Base-by-base conservation (phyloP, 2,888 invertebrate species). In the Catocala fraxini region DNA sequence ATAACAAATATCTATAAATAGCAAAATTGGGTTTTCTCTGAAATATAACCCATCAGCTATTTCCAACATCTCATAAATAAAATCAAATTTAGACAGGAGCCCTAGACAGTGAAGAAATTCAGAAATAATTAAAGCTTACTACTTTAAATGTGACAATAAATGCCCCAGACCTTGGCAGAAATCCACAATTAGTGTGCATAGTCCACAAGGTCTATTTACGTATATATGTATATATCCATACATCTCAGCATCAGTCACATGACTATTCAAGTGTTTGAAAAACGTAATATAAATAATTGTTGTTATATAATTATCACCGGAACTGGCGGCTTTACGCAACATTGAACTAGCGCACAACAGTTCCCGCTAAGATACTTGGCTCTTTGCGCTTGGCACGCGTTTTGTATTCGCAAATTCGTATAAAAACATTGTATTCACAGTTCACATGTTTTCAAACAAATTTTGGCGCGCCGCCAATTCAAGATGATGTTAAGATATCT, bases 131-230 rank as follows among this genome's bases (percentile, higher is more conserved):
- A 56, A 13, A 65, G 53, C 63, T 65, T 63, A 76, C 73, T 71
- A 79, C 63, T 71, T 70, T 75, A 79, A 79, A 86, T 77, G 56
- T 86, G 85, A 88, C 87, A 90, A 86, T 85, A 86, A 87, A 88
- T 72, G 85, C 59, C 89, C 88, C 84, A 89, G 90, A 92, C 92
- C 90, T 93, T 93, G 92, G 92, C 92, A 94, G 85, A 82, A 86
- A 88, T 90, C 92, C 91, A 92, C 88, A 88, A 89, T 87, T 87
- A 89, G 76, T 78, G 68, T 70, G 63, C 77, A 80, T 71, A 70
- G 72, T 73, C 68, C 70, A 81, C 80, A 81, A 82, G 70, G 77
- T 86, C 80, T 87, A 81, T 83, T 83, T 82, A 80, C 65, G 73
- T 67, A 66, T 70, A 57, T 68, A 71, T 70, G 72, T 57, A 13